These are phyloP conservation scores for Pipistrellus pygmaeus DNA, from an alignment of 2,797 vertebrate species.

Conservation along the genomic window DNA sequence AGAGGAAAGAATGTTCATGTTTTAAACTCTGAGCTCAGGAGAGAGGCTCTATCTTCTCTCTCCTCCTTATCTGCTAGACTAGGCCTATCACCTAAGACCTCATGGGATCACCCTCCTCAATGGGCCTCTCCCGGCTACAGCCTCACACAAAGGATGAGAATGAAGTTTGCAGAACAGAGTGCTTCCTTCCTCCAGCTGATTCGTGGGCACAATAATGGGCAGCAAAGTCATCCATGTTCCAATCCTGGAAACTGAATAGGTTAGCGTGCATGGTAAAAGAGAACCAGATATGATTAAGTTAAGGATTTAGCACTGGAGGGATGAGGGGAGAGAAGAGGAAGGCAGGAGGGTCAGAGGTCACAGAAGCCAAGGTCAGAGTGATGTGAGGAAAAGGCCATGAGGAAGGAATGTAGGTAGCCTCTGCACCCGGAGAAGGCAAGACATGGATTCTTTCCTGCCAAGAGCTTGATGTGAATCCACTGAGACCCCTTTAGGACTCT, in stretches of 20 bases:
- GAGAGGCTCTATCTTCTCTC: not conserved
- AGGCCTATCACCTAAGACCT: too few species aligned
- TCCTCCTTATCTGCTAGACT: not conserved
- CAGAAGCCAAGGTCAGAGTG: not conserved
- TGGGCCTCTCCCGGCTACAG: fast-evolving
- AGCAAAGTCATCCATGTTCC: not conserved
- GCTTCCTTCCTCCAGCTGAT: not conserved
- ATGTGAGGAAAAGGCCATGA: not conserved
- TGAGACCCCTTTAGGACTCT: not conserved
- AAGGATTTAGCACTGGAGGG: not conserved
- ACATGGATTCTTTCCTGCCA: too few species aligned
- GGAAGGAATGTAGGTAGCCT: not conserved
- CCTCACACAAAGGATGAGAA: not conserved
- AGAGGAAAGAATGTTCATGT: not conserved
- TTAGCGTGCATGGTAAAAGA: not conserved
- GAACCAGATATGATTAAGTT: not conserved
- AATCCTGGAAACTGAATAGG: not conserved
- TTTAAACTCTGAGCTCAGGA: constrained; percentile 16
- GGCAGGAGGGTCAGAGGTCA: not conserved
- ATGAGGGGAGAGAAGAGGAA: not conserved
- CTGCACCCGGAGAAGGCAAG: not conserved
- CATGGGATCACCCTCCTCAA: not conserved
- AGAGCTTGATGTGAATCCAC: not conserved
- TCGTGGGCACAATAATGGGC: not conserved
- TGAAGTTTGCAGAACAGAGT: fast-evolving